Evolutionary conservation across 2,888 invertebrate genomes (phyloP), one percentile per base, ranked within the genome.

Genomic region (Scaptodrosophila latifasciaeformis): DNA sequence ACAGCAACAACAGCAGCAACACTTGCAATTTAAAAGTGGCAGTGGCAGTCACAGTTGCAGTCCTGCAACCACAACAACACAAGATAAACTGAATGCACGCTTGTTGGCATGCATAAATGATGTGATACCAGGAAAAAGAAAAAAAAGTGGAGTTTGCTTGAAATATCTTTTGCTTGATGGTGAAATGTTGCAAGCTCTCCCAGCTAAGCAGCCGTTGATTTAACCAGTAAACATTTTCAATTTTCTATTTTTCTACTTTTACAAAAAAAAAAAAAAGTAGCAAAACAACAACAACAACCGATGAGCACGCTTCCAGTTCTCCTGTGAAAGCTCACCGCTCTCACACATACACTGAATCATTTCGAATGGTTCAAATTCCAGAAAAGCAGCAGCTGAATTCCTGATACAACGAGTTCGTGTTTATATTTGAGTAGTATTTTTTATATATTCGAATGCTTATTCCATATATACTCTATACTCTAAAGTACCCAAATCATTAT

Each of bases 131-230:
- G 55, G 40, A 52, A 29, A 39, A 35, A 43, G 39, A 43, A 55
- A 54, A 67, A 69, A 72, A 65, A 67, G 65, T 67, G 56, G 65
- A 51, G n/a, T n/a, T n/a, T n/a, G n/a, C n/a, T n/a, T n/a, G n/a
- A n/a, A n/a, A n/a, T n/a, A n/a, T n/a, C n/a, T n/a, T n/a, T n/a
- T n/a, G n/a, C n/a, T n/a, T n/a, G n/a, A n/a, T n/a, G n/a, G n/a
- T n/a, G n/a, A n/a, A n/a, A n/a, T n/a, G n/a, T n/a, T n/a, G n/a
- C n/a, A n/a, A n/a, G n/a, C n/a, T n/a, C n/a, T n/a, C n/a, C n/a
- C n/a, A n/a, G n/a, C n/a, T n/a, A n/a, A 24, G 24, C 24, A 24
- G 24, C 24, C 24, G 24, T 24, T 24, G 24, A 24, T 31, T 31
- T 31, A n/a, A 31, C n/a, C n/a, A n/a, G 31, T 31, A 9, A 31